Evolutionary conservation across 2,888 invertebrate species (phyloP).

Genomic region (Trichogramma evanescens): DNA sequence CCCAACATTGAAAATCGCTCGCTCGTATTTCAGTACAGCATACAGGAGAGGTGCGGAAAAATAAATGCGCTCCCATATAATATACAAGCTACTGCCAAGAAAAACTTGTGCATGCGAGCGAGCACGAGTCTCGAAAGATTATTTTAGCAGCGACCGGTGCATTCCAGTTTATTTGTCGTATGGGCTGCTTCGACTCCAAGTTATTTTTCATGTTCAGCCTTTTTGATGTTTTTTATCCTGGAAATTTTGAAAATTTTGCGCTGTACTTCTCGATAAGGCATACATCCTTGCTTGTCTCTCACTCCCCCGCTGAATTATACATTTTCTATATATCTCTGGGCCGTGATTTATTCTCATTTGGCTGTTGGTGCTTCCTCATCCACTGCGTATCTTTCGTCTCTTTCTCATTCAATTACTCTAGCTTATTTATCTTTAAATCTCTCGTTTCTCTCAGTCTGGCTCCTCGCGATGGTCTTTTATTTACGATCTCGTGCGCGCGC

Average conservation of each 20-base stretch:
- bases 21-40: too few relatives aligned
- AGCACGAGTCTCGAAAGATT: too few relatives aligned
- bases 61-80: too few relatives aligned
- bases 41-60: too few relatives aligned
- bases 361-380: neutral
- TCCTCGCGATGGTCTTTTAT: slow-evolving; percentile 8
- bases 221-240: neutral
- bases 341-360: slow-evolving; percentile 21
- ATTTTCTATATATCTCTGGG: slow-evolving; percentile 11
- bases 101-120: too few relatives aligned
- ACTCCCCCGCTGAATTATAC: slow-evolving; percentile 19
- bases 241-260: too few relatives aligned
- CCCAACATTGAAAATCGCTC: too few relatives aligned
- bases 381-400: slow-evolving; percentile 30
- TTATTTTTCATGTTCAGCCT: slow-evolving; percentile 8
- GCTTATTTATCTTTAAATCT: slow-evolving; percentile 19
- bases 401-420: slow-evolving; percentile 23
- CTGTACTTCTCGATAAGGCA: too few relatives aligned
- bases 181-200: neutral
- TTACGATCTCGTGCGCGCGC: neutral
- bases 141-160: too few relatives aligned
- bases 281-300: slow-evolving; percentile 1
- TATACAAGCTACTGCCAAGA: too few relatives aligned
- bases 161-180: too few relatives aligned
- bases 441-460: neutral